Base-by-base conservation (phyloP, 2,113 vertebrate species). In the Catharus minimus region DNA sequence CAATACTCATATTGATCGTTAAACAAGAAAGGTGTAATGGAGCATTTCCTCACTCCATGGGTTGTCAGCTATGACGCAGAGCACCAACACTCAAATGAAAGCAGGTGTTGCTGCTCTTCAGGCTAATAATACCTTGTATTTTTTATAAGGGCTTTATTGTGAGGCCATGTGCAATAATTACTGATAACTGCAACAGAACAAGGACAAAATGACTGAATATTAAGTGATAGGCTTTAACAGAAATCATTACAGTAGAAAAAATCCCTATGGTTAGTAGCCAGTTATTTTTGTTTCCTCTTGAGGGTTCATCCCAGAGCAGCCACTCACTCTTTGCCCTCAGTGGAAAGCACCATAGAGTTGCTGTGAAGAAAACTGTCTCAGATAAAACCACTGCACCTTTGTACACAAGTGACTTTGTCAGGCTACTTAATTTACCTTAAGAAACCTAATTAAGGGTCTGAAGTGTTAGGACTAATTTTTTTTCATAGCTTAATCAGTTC, bases 51-150 rank as follows among this genome's bases (percentile, higher is more conserved):
- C 33, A 7, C 41, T 76, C 90, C 41, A 47, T 32, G 3, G 24
- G 58, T 43, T 89, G 76, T 50, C 80, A 85, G 53, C 46, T 85
- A 7, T 57, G 80, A 49, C 62, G 23, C 58, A 92, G 65, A 64
- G 27, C 72, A 69, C 30, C 12, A 50, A 26, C 8, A 5, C 27
- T 76, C 44, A 77, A 28, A 84, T 66, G 28, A 81, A 82, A 94
- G 61, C 91, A 94, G 80, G 57, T 82, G 38, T 56, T 82, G 55
- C 67, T 93, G 73, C 32, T 52, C 22, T 87, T 92, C 52, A 46
- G 62, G 62, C 39, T 85, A 33, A 74, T 52, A 89, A 87, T 39
- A 36, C 65, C 14, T 76, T 67, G 16, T 43, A 11, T 71, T 69
- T 95, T 92, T 82, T 41, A 18, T 49, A 85, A 73, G 53, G 9